A percentile compares a stretch with the other conserved stretches of the same genome.
Conservation (phyloP, 2,888 invertebrate genomes). For the Aethes cnicana region DNA sequence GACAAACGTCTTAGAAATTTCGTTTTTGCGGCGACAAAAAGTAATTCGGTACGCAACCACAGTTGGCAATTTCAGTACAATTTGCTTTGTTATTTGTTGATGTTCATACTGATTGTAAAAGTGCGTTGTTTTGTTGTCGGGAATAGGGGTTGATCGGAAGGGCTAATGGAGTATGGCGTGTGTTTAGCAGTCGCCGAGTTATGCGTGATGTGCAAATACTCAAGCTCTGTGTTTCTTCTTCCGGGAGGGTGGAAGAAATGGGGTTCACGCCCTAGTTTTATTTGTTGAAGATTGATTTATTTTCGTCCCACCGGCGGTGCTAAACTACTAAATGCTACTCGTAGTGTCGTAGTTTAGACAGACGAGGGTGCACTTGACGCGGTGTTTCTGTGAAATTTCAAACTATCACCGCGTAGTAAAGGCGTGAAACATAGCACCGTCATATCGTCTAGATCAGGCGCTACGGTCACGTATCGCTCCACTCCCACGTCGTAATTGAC, state of each 20-base stretch:
- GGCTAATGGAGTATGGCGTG: slow-evolving; percentile 34
- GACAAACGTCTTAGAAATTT: slow-evolving; percentile 13
- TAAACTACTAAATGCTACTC: not conserved
- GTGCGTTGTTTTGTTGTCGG: slow-evolving; percentile 21
- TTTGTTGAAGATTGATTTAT: slow-evolving; percentile 18
- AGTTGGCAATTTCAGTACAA: slow-evolving; percentile 27
- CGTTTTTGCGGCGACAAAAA: slow-evolving; percentile 22
- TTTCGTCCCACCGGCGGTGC: not conserved
- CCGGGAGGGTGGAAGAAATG: slow-evolving; percentile 46
- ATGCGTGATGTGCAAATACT: slow-evolving; percentile 26
- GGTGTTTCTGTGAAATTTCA: not conserved
- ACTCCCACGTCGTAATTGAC: slow-evolving; percentile 82
- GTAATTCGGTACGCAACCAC: slow-evolving; percentile 30
- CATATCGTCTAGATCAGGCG: slow-evolving; percentile 68
- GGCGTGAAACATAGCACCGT: slow-evolving; percentile 73
- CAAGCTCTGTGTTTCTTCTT: slow-evolving; percentile 44
- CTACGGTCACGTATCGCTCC: slow-evolving; percentile 75
- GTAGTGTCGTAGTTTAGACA: not conserved
- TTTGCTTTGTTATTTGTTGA: slow-evolving; percentile 27
- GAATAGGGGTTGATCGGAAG: slow-evolving; percentile 27
- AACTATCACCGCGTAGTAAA: too few relatives aligned
- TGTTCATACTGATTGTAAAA: slow-evolving; percentile 26
- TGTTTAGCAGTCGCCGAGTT: slow-evolving; percentile 6
- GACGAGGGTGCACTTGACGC: not conserved
- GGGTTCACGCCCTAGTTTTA: slow-evolving; percentile 51